Percentiles rank a stretch among this genome's conserved stretches.
phyloP scores from a whole-genome alignment of 2,797 vertebrate species.

The Gouania willdenowi region DNA sequence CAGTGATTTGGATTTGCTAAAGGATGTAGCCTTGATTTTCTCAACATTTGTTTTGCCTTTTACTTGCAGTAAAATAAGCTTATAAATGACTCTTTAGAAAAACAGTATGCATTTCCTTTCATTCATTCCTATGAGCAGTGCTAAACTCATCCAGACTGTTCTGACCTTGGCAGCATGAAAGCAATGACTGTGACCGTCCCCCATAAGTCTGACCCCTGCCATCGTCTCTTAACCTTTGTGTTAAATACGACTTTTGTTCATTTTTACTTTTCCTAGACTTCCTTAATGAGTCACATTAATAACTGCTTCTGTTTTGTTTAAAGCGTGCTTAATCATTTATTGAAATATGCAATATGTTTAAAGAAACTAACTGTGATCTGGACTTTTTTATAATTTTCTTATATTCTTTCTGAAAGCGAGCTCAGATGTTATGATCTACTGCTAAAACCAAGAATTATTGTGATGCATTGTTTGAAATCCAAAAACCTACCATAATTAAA shows the following conservation, averaged over 20 bases:
- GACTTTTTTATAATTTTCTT: too few species aligned
- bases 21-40: too few species aligned
- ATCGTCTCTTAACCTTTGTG: conserved; percentile 14
- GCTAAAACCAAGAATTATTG: not conserved
- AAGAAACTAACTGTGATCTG: too few species aligned
- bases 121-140: conserved; percentile 32
- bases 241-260: not conserved
- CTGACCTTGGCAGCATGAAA: conserved; percentile 39
- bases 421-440: conserved; percentile 11
- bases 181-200: conserved; percentile 16
- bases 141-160: conserved; percentile 25
- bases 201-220: conserved; percentile 7
- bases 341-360: too few species aligned
- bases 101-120: conserved; percentile 4
- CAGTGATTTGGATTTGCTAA: too few species aligned
- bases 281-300: not conserved
- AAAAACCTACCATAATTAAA: conserved; percentile 1
- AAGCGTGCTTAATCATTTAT: too few species aligned
- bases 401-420: conserved; percentile 10
- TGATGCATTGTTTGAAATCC: conserved; percentile 2
- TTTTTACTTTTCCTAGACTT: not conserved
- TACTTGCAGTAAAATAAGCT: conserved; percentile 9
- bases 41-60: too few species aligned
- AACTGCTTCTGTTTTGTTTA: not conserved
- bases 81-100: conserved; percentile 16